These are phyloP conservation scores for Cenopis cana DNA, from an alignment of 2,888 invertebrate species.

Conservation along the genomic window DNA sequence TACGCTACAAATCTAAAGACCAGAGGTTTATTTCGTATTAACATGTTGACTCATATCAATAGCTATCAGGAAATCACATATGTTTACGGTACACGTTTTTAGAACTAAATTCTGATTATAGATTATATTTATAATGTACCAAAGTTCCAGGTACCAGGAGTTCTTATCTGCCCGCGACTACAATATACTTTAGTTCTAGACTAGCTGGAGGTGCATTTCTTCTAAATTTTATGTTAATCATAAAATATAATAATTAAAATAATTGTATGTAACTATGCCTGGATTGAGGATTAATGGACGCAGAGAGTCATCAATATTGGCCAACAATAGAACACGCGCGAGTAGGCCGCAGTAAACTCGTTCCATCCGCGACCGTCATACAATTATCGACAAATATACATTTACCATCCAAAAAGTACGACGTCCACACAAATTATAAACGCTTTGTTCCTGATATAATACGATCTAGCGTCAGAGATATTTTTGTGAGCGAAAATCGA, in stretches of 20 bases:
- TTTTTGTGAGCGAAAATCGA: slow-evolving; percentile 48
- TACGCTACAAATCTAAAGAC: too few species aligned
- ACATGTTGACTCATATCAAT: too few species aligned
- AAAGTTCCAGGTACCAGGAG: too few species aligned
- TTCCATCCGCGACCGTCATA: slow-evolving; percentile 19
- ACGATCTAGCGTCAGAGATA: slow-evolving; percentile 29
- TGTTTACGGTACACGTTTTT: too few species aligned
- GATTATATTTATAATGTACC: too few species aligned
- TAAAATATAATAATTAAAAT: slow-evolving; percentile 1
- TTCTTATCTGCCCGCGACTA: too few species aligned
- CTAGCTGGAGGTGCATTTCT: too few species aligned
- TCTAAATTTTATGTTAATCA: neutral
- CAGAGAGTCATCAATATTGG: slow-evolving; percentile 13
- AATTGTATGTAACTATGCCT: slow-evolving; percentile 7
- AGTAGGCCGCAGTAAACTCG: slow-evolving; percentile 30
- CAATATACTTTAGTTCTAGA: too few species aligned
- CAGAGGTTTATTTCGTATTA: too few species aligned
- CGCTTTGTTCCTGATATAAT: slow-evolving; percentile 33
- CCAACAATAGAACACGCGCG: slow-evolving; percentile 28
- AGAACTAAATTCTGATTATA: too few species aligned
- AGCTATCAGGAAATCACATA: too few species aligned
- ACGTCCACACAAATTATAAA: slow-evolving; percentile 28
- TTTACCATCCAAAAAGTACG: slow-evolving; percentile 30
- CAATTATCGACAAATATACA: slow-evolving; percentile 28
- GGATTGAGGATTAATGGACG: slow-evolving; percentile 5